Evolutionary conservation across 2,113 vertebrate species (phyloP), one percentile per base, ranked within the genome.

Genomic region (Takifugu flavidus): DNA sequence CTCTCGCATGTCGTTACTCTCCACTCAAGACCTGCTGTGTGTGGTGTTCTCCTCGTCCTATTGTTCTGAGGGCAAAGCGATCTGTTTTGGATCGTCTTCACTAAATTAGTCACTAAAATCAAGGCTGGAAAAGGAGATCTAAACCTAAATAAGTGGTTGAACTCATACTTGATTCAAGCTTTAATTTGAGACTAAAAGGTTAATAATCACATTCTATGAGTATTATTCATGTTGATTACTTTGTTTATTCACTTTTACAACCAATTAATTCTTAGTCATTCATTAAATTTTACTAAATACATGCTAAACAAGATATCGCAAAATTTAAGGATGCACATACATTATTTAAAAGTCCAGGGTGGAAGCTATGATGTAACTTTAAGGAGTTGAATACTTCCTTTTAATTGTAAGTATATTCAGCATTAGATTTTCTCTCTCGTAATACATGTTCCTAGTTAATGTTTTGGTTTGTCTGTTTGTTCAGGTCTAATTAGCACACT

Each of bases 31-130:
- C 77, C 70, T 77, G 79, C 50, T 70, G 25, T 69, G 53, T 67
- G 47, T 82, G 67, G 50, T 67, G 65, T 64, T 58, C 65, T 61
- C 55, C 49, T 74, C 20, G 8, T 74, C 20, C 20, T 49, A 46
- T 66, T 52, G 76, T 73, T 89, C 76, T 77, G 60, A 82, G 82
- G 83, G 89, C 79, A 76, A 84, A 59, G 15, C 54, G 6, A 28
- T 29, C n/a, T 47, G 6, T 29, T 39, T 43, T 52, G 45, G 45
- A n/a, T 51, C 26, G 65, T 5, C 34, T 10, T 29, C 11, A 53
- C 15, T 44, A 25, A 53, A 43, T 25, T 13, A 57, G 25, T 49
- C 6, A 54, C 15, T 25, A 43, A 67, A 55, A 27, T 15, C 5
- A 59, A 69, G 29, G 15, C 25, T 20, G 49, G 63, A 64, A 29